Evolutionary conservation across 2,113 vertebrate species (phyloP), one percentile per base, ranked within the genome.

Genomic region (Columba livia): DNA sequence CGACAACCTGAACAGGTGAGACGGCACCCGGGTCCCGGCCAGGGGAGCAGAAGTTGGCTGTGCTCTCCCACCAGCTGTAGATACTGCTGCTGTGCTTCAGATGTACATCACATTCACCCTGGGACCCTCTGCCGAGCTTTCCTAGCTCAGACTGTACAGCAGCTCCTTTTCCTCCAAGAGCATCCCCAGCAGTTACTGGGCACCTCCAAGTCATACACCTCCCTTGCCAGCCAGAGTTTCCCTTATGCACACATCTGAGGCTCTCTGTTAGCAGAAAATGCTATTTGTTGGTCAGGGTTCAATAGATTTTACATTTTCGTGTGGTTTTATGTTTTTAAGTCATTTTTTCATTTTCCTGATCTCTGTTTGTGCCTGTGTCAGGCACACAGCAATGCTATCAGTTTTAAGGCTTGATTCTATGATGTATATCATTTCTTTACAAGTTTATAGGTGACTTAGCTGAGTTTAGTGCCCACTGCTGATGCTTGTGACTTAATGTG

Each of bases 1-100:
- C 3, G 97, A 98, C 71, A 98, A 97, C 77, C 98, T 99, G 5
- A 98, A 99, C 98, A 98, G 99, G 99, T 99, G 91, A 64, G 82
- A 2, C 15, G n/a, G 58, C 31, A 21, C 19, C 28, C 0, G 0
- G 2, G 32, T 9, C 28, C 38, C 36, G 11, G 38, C 13, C 71
- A 8, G 73, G 47, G 53, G 26, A 70, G 72, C 56, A 36, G 77
- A 11, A 13, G 28, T 19, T 0, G 0, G 16, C 54, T 31, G 2
- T 21, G 34, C 44, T 12, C 44, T 10, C 54, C 6, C 69, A 15
- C 11, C 36, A 20, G 1, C 40, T 0, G 0, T 1, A 19, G 31
- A 2, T 4, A 18, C 6, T 18, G 53, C 75, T 57, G 42, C 47
- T 4, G 2, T 7, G 16, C 23, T 73, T 51, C 38, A 19, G 21